Base-by-base conservation (phyloP, 2,888 invertebrate genomes). In the Sinodicranocentrus sp. region DNA sequence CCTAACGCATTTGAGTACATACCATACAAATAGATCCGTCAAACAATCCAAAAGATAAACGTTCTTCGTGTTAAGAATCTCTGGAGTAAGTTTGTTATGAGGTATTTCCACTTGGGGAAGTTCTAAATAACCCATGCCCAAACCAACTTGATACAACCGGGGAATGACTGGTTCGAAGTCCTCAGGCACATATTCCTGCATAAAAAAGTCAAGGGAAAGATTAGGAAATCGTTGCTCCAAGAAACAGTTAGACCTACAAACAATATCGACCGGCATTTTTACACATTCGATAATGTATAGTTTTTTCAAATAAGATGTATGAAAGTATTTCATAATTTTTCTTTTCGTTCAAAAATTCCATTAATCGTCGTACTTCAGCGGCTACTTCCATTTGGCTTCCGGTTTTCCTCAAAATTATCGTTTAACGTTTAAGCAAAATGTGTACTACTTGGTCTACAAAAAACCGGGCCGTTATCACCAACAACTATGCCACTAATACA, bases 91-190 rank as follows among this genome's bases (percentile, higher is more conserved):
- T 89, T 95, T 95, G 84, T 94, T 93, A 87, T 95, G 94, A 0
- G 95, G 93, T 48, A 94, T 92, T 90, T 95, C 94, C 2, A 95
- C 96, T 92, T 99, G 99, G 1, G 99, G 99, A 89, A 99, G 92
- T 91, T 99, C 99, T 89, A 99, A 92, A 91, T 98, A 99, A 0
- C 99, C 99, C 97, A 98, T 98, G 63, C 99, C 99, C 15, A 99
- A 93, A 89, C 97, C 96, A 75, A 99, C 97, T 92, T 97, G 95
- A 92, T 98, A 99, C 75, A 99, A 91, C 3, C 96, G 93, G 0
- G 98, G 95, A 15, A 92, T 90, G 0, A 92, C 91, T 88, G 95
- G 94, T 10, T 91, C 89, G 90, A 94, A 95, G 75, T 94, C 92
- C 0, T 92, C 92, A 59, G 93, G 92, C 0, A 96, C 95, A 90